These are phyloP conservation scores for Noctua comes DNA, from an alignment of 2,888 invertebrate species.

Conservation along the genomic window DNA sequence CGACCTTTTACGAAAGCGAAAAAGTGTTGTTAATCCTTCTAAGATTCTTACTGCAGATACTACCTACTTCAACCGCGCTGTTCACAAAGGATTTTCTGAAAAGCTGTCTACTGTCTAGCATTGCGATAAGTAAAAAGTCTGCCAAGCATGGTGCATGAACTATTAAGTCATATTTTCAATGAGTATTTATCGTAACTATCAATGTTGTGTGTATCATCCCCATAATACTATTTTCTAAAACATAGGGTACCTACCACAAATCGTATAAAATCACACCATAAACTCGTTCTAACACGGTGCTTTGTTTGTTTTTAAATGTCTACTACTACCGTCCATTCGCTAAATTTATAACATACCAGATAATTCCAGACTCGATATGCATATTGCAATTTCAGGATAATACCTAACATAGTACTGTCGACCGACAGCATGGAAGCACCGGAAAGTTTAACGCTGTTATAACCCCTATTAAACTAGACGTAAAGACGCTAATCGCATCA, in stretches of 20 bases:
- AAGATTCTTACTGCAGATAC: conserved; percentile 2
- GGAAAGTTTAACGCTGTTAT: conserved; percentile 12
- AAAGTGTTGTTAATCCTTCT: neutral
- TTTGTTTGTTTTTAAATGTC: neutral
- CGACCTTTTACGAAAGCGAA: neutral
- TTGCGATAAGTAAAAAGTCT: neutral
- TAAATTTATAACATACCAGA: neutral
- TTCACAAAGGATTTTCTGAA: neutral
- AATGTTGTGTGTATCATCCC: neutral
- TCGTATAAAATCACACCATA: neutral
- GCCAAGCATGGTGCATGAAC: neutral
- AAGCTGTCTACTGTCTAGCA: neutral
- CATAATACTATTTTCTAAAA: no score
- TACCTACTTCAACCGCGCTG: neutral
- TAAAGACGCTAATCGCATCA: conserved; percentile 47
- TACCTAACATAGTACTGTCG: neutral
- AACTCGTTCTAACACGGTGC: no score
- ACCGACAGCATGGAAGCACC: neutral
- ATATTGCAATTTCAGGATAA: conserved; percentile 26
- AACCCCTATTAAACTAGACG: conserved; percentile 25
- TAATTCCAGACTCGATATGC: conserved; percentile 5
- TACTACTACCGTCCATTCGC: neutral
- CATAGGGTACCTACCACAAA: neutral
- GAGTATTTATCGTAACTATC: neutral
- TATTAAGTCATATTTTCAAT: neutral